Evolutionary conservation across 2,113 vertebrate species (phyloP), one percentile per base, ranked within the genome.

Genomic region (Trochalopteron elliotii): DNA sequence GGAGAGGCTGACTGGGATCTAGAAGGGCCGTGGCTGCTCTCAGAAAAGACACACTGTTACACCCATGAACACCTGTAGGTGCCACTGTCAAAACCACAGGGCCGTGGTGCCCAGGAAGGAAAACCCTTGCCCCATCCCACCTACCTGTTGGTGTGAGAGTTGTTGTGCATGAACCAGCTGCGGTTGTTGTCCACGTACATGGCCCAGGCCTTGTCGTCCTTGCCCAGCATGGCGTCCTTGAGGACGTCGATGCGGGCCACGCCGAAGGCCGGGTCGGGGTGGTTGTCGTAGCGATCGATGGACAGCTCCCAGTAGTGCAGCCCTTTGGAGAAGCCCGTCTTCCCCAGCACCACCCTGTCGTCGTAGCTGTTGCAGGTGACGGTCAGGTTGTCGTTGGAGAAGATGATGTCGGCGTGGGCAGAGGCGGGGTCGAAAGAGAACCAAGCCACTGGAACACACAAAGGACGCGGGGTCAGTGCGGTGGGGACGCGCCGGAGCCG

Each of bases 111-210:
- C 52, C 11, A 9, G 40, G 69, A 47, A 56, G 27, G 87, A 87
- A 81, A 42, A n/a, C 53, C 56, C 78, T 82, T 21, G 42, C 8
- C 35, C 14, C 75, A 42, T 27, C 37, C 30, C 74, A 88, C 95
- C 8, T 98, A 99, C 99, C 99, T 99, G 98, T 99, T 99, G 77
- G 99, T 99, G 98, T 99, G 99, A 1, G 99, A 99, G 95, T 99
- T 99, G 98, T 99, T 99, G 98, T 99, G 99, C 99, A 99, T 99
- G 98, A 99, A 99, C 99, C 99, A 99, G 98, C 99, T 99, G 87
- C 99, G 98, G 98, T 99, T 99, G 97, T 99, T 99, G 98, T 99
- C 99, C 98, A 99, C 99, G 28, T 99, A 99, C 99, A 99, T 99
- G 90, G 99, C 99, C 99, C 99, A 99, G 28, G 99, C 99, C 96